phyloP scores from a whole-genome alignment of 1,140 invertebrate species.

The Augochlora pura region DNA sequence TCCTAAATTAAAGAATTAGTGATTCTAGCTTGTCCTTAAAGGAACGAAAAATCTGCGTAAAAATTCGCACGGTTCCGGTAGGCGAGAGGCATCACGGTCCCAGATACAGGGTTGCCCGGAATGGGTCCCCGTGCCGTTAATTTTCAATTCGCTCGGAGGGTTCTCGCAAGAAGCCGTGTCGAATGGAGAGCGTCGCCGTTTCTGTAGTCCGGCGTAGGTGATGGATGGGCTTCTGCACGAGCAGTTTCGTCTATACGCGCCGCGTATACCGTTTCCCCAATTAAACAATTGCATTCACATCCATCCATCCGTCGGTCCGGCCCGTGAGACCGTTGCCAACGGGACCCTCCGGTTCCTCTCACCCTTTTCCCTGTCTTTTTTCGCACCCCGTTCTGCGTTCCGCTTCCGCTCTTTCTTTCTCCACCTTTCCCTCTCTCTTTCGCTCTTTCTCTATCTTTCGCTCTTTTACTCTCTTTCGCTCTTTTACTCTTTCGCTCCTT shows the following conservation, averaged over 20 bases:
- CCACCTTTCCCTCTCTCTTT: neutral
- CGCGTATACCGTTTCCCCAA: slow-evolving; percentile 68
- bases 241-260: slow-evolving; percentile 63
- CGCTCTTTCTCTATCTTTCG: slow-evolving; percentile 2
- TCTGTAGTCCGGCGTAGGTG: slow-evolving; percentile 51
- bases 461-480: too few relatives aligned
- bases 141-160: neutral
- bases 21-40: too few relatives aligned
- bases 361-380: slow-evolving; percentile 1
- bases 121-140: neutral
- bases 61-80: too few relatives aligned
- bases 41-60: too few relatives aligned
- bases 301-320: slow-evolving; percentile 57
- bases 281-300: slow-evolving; percentile 75
- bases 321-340: slow-evolving; percentile 53
- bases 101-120: neutral
- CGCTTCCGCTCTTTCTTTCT: neutral
- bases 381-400: slow-evolving; percentile 2
- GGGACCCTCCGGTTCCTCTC: slow-evolving; percentile 5
- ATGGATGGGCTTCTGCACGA: slow-evolving; percentile 68
- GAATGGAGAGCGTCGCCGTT: slow-evolving; percentile 3
- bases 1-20: too few relatives aligned
- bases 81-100: too few relatives aligned
- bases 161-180: slow-evolving; percentile 16
- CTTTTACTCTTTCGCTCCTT: neutral